Percentiles rank a stretch among this genome's conserved stretches.
These are phyloP conservation scores for Parascotia fuliginaria DNA, from an alignment of 2,888 invertebrate species.

Conservation along the genomic window DNA sequence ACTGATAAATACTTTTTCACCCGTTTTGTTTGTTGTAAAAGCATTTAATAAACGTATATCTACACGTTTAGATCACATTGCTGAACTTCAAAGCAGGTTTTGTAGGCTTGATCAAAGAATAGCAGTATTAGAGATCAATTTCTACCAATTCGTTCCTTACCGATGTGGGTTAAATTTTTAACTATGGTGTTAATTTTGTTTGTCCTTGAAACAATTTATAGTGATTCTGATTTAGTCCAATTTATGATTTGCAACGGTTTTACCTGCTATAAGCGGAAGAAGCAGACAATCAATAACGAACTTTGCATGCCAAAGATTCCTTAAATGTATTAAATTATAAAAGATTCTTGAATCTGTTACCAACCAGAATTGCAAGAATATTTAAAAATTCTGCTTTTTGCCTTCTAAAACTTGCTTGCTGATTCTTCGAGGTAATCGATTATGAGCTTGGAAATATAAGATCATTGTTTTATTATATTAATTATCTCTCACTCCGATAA, in stretches of 20 bases:
- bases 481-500: not conserved
- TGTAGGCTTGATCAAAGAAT: conserved; percentile 19
- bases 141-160: conserved; percentile 33
- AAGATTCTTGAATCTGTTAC: too few species aligned
- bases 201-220: conserved; percentile 39
- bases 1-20: conserved; percentile 21
- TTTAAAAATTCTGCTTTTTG: too few species aligned
- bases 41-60: conserved; percentile 26
- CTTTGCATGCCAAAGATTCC: conserved; percentile 6
- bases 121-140: conserved; percentile 28
- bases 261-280: conserved; percentile 7
- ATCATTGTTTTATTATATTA: too few species aligned
- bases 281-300: conserved; percentile 20
- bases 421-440: too few species aligned
- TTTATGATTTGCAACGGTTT: conserved; percentile 35
- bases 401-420: too few species aligned
- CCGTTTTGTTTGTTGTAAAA: conserved; percentile 37
- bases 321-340: not conserved
- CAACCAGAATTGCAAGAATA: too few species aligned
- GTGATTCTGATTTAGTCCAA: conserved; percentile 15
- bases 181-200: conserved; percentile 22
- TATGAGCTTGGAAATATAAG: too few species aligned
- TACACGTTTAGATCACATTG: conserved; percentile 16
- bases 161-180: conserved; percentile 33
- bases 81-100: conserved; percentile 31